A percentile compares a stretch with the other conserved stretches of the same genome.
Conservation (phyloP, 2,888 invertebrate genomes). For the Drosophila limbata region DNA sequence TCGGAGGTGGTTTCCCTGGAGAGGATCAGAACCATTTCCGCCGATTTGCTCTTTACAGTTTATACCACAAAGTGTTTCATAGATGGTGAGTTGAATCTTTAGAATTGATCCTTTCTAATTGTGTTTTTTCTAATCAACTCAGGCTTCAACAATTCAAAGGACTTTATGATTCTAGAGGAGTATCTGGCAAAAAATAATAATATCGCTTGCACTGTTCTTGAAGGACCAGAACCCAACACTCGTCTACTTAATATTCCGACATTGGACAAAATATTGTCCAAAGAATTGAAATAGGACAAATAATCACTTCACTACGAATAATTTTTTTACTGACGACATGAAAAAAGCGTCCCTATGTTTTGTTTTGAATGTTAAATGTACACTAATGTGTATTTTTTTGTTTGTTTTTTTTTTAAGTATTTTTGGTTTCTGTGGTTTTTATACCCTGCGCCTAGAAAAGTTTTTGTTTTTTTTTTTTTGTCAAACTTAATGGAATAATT, state of each 20-base stretch:
- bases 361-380: neutral
- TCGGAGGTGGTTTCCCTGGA: constrained; percentile 29
- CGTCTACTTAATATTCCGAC: constrained; percentile 42
- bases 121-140: neutral
- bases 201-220: constrained; percentile 29
- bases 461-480: too few species aligned
- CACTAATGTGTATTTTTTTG: constrained; percentile 4
- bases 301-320: neutral
- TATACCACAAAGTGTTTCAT: constrained; percentile 59
- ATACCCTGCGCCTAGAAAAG: too few species aligned
- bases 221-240: constrained; percentile 46
- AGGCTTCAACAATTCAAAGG: constrained; percentile 49
- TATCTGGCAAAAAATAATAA: neutral
- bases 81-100: constrained; percentile 38
- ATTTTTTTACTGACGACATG: constrained; percentile 10
- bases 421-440: neutral
- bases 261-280: constrained; percentile 38
- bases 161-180: constrained; percentile 46
- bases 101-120: neutral
- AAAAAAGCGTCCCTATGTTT: constrained; percentile 8
- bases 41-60: constrained; percentile 4
- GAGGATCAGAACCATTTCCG: constrained; percentile 44
- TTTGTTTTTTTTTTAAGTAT: neutral
- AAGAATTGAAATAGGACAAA: neutral
- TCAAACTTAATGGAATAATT: too few species aligned